Conservation (phyloP, 35 echinoderm and acorn worm genomes). For the Lytechinus variegatus region DNA sequence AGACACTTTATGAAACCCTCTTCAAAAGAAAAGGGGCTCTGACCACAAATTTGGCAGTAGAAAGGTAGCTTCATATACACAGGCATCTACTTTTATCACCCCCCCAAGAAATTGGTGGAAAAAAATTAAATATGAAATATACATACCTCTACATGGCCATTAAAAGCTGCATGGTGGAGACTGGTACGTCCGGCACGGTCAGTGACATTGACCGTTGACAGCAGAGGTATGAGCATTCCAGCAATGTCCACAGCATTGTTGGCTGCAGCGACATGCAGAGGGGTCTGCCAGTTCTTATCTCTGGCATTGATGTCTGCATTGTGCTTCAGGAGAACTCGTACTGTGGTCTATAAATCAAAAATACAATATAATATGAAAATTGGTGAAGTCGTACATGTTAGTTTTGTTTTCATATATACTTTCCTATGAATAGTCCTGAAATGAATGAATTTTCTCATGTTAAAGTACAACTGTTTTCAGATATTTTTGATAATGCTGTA, state of each 20-base stretch:
- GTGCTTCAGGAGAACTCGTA: slow-evolving; percentile 91
- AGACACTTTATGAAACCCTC: no score
- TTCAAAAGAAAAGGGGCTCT: no score
- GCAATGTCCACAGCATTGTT: slow-evolving; percentile 93
- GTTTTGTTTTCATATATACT: no score
- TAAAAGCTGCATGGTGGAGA: slow-evolving; percentile 97
- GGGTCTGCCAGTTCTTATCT: slow-evolving; percentile 99
- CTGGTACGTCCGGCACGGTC: slow-evolving; percentile 95
- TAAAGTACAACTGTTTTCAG: no score
- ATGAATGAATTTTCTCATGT: no score
- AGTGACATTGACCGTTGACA: slow-evolving; percentile 87
- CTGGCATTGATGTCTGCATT: slow-evolving; percentile 95
- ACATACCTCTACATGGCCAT: slow-evolving; percentile 95
- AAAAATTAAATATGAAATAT: neutral
- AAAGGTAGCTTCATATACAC: no score
- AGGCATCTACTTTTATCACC: no score
- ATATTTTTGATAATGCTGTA: no score
- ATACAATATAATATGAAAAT: neutral
- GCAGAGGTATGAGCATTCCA: slow-evolving; percentile 72
- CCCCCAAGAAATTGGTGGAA: no score
- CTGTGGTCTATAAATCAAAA: slow-evolving; percentile 64
- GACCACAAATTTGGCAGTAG: no score
- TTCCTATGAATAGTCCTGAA: no score
- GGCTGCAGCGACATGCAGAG: slow-evolving; percentile 92
- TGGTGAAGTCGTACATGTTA: no score